Conservation (phyloP, 2,113 vertebrate genomes). For the Empidonax traillii region DNA sequence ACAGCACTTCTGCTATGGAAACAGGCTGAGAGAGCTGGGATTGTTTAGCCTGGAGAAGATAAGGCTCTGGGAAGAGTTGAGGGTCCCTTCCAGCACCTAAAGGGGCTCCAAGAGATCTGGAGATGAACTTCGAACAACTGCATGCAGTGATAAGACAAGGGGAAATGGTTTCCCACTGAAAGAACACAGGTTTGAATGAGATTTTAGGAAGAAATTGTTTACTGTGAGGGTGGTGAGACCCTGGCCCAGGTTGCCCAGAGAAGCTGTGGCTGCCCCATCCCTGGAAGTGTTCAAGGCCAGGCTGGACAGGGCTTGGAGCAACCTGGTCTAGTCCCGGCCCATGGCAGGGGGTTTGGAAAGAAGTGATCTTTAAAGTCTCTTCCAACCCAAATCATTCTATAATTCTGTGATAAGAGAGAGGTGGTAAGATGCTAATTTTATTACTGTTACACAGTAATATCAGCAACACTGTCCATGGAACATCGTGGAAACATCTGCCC, state of each 20-base stretch:
- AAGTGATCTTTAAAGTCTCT: background rate
- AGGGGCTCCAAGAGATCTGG: background rate
- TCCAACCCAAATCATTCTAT: background rate
- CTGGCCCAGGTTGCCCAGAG: too few relatives aligned
- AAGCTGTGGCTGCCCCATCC: background rate
- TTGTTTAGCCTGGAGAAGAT: background rate
- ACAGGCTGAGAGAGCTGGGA: background rate
- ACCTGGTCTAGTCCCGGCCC: too few relatives aligned
- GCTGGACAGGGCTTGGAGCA: background rate
- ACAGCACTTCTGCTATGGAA: background rate
- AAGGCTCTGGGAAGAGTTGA: background rate
- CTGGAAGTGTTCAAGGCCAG: too few relatives aligned
- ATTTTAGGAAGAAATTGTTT: background rate
- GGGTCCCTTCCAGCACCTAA: background rate
- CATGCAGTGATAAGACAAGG: too few relatives aligned
- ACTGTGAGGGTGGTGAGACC: background rate
- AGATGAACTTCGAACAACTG: background rate
- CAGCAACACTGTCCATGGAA: background rate
- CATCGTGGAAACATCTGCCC: background rate
- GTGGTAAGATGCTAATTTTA: background rate
- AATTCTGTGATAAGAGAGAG: background rate
- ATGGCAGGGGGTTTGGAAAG: accelerated
- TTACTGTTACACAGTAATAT: background rate
- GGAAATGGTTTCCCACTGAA: accelerated
- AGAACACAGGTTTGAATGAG: background rate